Evolutionary conservation across 2,797 vertebrate genomes (phyloP), one percentile per base, ranked within the genome.

Genomic region (Gymnothorax javanicus): DNA sequence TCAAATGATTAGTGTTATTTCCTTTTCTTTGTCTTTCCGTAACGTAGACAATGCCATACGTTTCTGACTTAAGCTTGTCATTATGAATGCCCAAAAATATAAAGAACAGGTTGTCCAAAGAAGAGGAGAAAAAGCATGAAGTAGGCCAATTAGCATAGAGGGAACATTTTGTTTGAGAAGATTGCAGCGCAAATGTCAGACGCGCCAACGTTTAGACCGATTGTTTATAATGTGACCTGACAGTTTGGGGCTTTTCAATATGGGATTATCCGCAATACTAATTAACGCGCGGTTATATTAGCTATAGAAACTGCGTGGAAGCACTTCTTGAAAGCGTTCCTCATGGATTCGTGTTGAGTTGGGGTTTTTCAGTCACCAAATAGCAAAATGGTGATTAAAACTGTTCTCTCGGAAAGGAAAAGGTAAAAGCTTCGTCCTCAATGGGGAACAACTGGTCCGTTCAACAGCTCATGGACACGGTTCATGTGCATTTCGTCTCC

Each of bases 171-270:
- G 94, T 92, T 86, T 86, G 91, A 92, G 93, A 92, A 95, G 95
- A 95, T 95, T 93, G 94, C 93, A 90, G 93, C 93, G 93, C 92
- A 86, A 93, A 94, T 95, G 94, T 95, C 95, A 95, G 94, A 93
- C 88, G 92, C 91, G 90, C 86, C 86, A 93, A 93, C 93, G 93
- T 93, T 94, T 92, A 93, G 94, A 90, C 93, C 91, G 91, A 94
- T 96, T 96, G 95, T 96, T 96, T 96, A 94, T 96, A 96, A 96
- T 96, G 91, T 95, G 95, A 96, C 95, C 95, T 96, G 95, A 96
- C 95, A 96, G 95, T 95, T 95, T 93, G 92, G 93, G 94, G 95
- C 92, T 93, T 94, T 95, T 93, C 94, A 95, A 95, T 95, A 95
- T 94, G 91, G 95, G 95, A 96, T 96, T 96, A 96, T 95, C 93